These are phyloP conservation scores for Dynastes maya DNA, from an alignment of 2,888 invertebrate genomes.

Conservation along the genomic window DNA sequence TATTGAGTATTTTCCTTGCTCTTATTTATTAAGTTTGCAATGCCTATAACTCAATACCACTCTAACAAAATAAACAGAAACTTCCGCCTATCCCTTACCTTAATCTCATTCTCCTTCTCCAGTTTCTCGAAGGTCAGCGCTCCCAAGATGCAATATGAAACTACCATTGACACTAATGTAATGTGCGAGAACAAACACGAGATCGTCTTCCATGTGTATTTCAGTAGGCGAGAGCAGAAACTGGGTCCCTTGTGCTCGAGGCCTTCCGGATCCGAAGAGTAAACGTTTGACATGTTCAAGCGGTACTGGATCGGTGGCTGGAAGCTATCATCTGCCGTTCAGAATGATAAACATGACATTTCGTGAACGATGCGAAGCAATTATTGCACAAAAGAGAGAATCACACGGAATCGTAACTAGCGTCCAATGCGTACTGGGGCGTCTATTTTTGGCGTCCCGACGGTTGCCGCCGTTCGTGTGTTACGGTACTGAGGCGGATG, in stretches of 20 bases:
- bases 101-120: slow-evolving; percentile 82
- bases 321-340: neutral
- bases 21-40: too few species aligned
- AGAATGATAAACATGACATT: slow-evolving; percentile 15
- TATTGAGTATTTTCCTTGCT: too few species aligned
- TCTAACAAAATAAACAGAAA: slow-evolving; percentile 10
- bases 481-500: neutral
- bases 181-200: slow-evolving; percentile 92
- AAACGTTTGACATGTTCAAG: slow-evolving; percentile 51
- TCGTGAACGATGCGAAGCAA: slow-evolving; percentile 4
- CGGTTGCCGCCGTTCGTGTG: neutral
- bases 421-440: slow-evolving; percentile 15
- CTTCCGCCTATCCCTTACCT: slow-evolving; percentile 71
- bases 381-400: slow-evolving; percentile 13
- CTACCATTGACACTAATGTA: slow-evolving; percentile 88
- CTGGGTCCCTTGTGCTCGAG: slow-evolving; percentile 65
- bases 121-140: slow-evolving; percentile 88
- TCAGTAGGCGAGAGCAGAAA: slow-evolving; percentile 74
- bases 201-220: slow-evolving; percentile 85
- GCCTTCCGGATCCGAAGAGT: slow-evolving; percentile 66
- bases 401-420: neutral
- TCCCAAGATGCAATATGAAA: slow-evolving; percentile 91
- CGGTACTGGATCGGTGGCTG: neutral
- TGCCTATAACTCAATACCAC: neutral
- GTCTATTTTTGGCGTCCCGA: slow-evolving; percentile 20